Percentiles rank a stretch among this genome's conserved stretches.
Evolutionary conservation across 1,140 invertebrate genomes (phyloP).

Genomic region (Drosophila fuyamai): DNA sequence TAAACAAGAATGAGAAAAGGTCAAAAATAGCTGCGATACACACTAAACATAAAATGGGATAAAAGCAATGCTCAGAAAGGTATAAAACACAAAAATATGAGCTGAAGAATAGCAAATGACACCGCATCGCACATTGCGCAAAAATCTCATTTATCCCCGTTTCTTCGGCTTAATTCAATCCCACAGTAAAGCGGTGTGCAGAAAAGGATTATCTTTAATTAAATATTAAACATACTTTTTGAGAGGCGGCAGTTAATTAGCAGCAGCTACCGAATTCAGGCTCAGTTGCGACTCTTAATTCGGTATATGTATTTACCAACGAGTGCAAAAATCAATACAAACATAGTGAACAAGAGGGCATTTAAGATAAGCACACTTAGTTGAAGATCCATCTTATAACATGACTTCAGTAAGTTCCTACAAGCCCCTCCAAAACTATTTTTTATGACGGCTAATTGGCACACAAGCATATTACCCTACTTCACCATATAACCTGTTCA

Average conservation of each 20-base stretch:
- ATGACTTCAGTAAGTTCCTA: not conserved
- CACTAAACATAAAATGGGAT: slow-evolving; percentile 53
- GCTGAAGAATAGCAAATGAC: slow-evolving; percentile 45
- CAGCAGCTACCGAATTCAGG: slow-evolving; percentile 27
- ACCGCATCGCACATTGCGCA: slow-evolving; percentile 30
- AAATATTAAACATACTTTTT: slow-evolving; percentile 49
- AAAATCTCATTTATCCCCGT: slow-evolving; percentile 10
- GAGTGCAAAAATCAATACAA: too few relatives aligned
- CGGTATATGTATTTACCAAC: slow-evolving; percentile 3
- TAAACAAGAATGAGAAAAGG: slow-evolving; percentile 62
- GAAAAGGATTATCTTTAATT: slow-evolving; percentile 74
- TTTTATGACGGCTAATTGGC: slow-evolving; percentile 7
- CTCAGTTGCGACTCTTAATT: slow-evolving; percentile 34
- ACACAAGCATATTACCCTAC: slow-evolving; percentile 1
- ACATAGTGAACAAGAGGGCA: too few relatives aligned
- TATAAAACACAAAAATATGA: slow-evolving; percentile 9
- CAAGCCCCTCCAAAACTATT: not conserved
- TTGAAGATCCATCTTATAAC: too few relatives aligned
- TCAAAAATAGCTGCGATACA: slow-evolving; percentile 84
- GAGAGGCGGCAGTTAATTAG: slow-evolving; percentile 58
- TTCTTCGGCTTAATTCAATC: not conserved
- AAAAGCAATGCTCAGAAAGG: slow-evolving; percentile 31
- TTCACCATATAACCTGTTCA: slow-evolving; percentile 20
- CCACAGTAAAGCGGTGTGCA: slow-evolving; percentile 39
- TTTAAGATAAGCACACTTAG: too few relatives aligned